Percentiles rank a stretch among this genome's conserved stretches.
These are phyloP conservation scores for Pemphigus obesinymphae DNA, from an alignment of 1,140 invertebrate species.

Conservation along the genomic window DNA sequence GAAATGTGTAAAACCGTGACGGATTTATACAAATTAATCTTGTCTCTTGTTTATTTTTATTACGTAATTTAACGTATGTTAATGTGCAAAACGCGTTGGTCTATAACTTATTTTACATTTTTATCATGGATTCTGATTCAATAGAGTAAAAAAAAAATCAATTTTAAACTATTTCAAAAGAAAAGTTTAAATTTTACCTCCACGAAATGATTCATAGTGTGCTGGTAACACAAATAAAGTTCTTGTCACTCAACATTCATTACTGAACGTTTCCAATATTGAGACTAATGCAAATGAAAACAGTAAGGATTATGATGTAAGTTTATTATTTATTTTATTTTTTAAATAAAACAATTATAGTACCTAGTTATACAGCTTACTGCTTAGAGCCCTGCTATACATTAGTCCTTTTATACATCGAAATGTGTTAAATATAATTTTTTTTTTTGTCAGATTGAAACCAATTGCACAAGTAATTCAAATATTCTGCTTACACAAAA, in stretches of 20 bases:
- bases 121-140: neutral
- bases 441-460: too few relatives aligned
- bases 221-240: neutral
- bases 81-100: neutral
- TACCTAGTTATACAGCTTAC: neutral
- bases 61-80: too few relatives aligned
- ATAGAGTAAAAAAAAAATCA: neutral
- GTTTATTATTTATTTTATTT: slow-evolving; percentile 2
- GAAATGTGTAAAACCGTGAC: too few relatives aligned
- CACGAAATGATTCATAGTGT: neutral
- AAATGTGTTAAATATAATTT: too few relatives aligned
- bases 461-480: too few relatives aligned
- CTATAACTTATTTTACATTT: neutral
- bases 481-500: too few relatives aligned
- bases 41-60: too few relatives aligned
- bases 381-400: neutral
- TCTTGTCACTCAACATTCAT: neutral
- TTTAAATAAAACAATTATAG: neutral
- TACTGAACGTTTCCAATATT: neutral
- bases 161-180: neutral
- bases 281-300: neutral
- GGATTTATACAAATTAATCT: too few relatives aligned
- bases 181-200: neutral
- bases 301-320: neutral
- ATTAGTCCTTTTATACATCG: neutral